Evolutionary conservation across 2,888 invertebrate genomes (phyloP).

Genomic region (Amphipoea oculea): DNA sequence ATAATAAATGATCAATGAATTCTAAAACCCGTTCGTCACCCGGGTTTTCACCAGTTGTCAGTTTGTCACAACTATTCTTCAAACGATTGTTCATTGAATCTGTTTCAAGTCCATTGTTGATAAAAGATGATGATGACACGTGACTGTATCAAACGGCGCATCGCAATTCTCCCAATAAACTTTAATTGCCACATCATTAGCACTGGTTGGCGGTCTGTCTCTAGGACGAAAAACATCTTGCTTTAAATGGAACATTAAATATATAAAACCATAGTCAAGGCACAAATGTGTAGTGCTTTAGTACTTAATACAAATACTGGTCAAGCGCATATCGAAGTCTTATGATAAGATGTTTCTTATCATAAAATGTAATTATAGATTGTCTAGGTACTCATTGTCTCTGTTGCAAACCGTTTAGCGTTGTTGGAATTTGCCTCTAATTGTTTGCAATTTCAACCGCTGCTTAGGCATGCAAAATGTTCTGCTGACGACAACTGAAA

Average conservation of each 20-base stretch:
- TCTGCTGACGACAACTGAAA: conserved; percentile 5
- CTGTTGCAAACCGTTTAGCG: conserved; percentile 34
- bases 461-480: conserved; percentile 10
- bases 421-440: conserved; percentile 36
- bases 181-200: conserved; percentile 84
- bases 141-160: conserved; percentile 81
- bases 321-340: conserved; percentile 39
- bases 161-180: conserved; percentile 86
- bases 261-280: not conserved
- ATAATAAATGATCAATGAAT: not conserved
- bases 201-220: conserved; percentile 76
- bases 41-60: conserved; percentile 20
- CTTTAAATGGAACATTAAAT: not conserved
- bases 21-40: not conserved
- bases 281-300: not conserved
- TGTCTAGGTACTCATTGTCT: conserved; percentile 44
- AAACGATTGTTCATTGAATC: conserved; percentile 39
- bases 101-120: conserved; percentile 45
- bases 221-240: conserved; percentile 64
- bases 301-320: conserved; percentile 16
- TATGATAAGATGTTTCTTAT: conserved; percentile 50
- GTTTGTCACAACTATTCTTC: conserved; percentile 20
- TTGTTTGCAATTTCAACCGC: conserved; percentile 25
- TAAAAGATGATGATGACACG: conserved; percentile 60
- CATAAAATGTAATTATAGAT: conserved; percentile 42